phyloP scores from a whole-genome alignment of 2,888 invertebrate species.

The Pandemis heparana region DNA sequence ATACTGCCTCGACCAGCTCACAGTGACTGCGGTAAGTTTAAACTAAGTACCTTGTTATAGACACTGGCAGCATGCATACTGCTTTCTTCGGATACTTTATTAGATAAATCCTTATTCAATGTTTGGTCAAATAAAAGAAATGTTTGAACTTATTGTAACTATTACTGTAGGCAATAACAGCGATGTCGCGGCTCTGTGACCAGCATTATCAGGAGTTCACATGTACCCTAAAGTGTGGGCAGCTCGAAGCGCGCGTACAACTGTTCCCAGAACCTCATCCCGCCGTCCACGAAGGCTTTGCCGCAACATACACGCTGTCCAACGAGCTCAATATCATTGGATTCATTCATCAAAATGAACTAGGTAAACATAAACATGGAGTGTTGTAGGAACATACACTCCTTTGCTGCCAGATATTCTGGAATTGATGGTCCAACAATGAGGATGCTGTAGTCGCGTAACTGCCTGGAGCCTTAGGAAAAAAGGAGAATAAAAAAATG shows the following conservation, averaged over 20 bases:
- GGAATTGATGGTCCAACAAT: too few relatives aligned
- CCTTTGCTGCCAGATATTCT: too few relatives aligned
- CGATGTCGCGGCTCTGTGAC: constrained; percentile 74
- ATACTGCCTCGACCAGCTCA: constrained; percentile 78
- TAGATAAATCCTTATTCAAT: too few relatives aligned
- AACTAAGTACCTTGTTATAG: neutral
- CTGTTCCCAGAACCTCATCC: constrained; percentile 83
- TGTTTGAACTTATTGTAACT: neutral
- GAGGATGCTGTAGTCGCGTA: too few relatives aligned
- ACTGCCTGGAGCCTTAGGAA: too few relatives aligned
- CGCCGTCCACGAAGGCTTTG: constrained; percentile 87
- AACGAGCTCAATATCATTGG: constrained; percentile 94
- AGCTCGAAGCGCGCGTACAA: constrained; percentile 75
- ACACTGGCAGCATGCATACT: too few relatives aligned
- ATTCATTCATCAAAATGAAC: constrained; percentile 94
- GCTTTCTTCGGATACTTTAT: too few relatives aligned
- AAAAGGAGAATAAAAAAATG: too few relatives aligned
- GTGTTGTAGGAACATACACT: too few relatives aligned
- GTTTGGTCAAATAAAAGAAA: too few relatives aligned
- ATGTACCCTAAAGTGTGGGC: constrained; percentile 79
- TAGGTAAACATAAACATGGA: constrained; percentile 73
- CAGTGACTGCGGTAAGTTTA: constrained; percentile 70
- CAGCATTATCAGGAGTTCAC: constrained; percentile 79
- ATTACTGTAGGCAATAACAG: constrained; percentile 61
- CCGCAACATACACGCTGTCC: constrained; percentile 86